Evolutionary conservation across 2,797 vertebrate genomes (phyloP).

Genomic region (Parotocinclus haroldoi): DNA sequence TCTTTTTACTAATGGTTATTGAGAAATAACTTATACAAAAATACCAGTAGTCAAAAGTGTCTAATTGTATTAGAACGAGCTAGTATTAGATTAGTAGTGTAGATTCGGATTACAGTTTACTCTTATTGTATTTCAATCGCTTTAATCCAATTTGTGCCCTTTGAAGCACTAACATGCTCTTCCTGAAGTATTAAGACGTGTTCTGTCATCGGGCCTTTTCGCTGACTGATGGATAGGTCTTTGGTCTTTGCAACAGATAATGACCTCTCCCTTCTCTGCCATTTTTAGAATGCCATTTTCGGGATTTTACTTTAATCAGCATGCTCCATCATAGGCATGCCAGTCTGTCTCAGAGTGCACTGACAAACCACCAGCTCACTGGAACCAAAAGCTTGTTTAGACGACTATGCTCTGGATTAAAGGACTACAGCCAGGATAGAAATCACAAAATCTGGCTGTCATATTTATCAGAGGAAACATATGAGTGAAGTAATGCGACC

Average conservation of each 20-base stretch:
- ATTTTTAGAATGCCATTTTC: conserved; percentile 50
- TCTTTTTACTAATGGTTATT: no score
- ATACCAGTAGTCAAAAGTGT: no score
- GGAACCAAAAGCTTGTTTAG: conserved; percentile 18
- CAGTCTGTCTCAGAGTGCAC: conserved; percentile 19
- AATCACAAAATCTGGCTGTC: conserved; percentile 15
- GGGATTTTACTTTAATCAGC: conserved; percentile 41
- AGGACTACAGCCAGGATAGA: not conserved
- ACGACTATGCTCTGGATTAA: conserved; percentile 18
- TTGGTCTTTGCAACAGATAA: conserved; percentile 31
- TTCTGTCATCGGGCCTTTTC: conserved; percentile 17
- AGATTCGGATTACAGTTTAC: no score
- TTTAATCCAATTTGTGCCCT: no score
- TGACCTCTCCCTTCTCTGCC: conserved; percentile 27
- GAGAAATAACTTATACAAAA: no score
- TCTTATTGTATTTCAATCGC: no score
- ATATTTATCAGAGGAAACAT: not conserved
- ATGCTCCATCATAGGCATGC: conserved; percentile 25
- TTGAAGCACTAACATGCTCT: no score
- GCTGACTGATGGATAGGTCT: conserved; percentile 38
- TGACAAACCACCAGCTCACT: conserved; percentile 13
- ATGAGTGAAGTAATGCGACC: not conserved
- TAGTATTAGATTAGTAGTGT: no score
- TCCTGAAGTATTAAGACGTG: not conserved
- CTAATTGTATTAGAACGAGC: no score